These are phyloP conservation scores for Pomatostomus ruficeps DNA, from an alignment of 2,113 vertebrate genomes.

Conservation along the genomic window DNA sequence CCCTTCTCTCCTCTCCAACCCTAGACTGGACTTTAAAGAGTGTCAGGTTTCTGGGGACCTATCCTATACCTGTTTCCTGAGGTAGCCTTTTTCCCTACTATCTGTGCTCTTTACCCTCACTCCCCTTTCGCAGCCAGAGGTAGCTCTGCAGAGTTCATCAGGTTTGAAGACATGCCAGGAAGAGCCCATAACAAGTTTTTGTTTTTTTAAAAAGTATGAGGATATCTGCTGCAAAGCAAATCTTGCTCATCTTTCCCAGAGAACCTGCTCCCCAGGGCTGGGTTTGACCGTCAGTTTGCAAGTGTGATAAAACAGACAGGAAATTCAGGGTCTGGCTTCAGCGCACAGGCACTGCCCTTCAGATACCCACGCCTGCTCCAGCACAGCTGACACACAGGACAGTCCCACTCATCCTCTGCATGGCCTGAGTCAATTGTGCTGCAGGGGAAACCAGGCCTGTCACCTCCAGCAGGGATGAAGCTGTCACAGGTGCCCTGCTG, in stretches of 20 bases:
- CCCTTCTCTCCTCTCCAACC: background rate
- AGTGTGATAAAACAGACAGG: constrained; percentile 18
- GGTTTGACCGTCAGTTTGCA: background rate
- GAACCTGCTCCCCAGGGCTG: background rate
- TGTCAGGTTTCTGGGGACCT: background rate
- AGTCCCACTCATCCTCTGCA: background rate
- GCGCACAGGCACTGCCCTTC: background rate
- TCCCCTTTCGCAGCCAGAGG: background rate
- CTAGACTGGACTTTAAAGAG: background rate
- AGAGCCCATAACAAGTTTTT: background rate
- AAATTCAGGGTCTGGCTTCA: constrained; percentile 19
- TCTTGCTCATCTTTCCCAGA: background rate
- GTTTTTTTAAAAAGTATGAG: background rate
- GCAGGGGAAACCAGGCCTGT: background rate
- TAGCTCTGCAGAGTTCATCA: background rate
- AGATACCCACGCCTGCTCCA: background rate
- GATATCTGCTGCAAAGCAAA: background rate
- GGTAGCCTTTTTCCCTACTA: background rate
- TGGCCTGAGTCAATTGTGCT: background rate
- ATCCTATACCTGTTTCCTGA: background rate
- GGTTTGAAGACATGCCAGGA: background rate
- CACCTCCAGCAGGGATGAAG: background rate
- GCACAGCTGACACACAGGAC: background rate
- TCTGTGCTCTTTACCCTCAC: rapidly evolving
- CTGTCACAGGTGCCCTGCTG: rapidly evolving